Evolutionary conservation across 2,113 vertebrate genomes (phyloP).

Genomic region (Gila orcuttii): DNA sequence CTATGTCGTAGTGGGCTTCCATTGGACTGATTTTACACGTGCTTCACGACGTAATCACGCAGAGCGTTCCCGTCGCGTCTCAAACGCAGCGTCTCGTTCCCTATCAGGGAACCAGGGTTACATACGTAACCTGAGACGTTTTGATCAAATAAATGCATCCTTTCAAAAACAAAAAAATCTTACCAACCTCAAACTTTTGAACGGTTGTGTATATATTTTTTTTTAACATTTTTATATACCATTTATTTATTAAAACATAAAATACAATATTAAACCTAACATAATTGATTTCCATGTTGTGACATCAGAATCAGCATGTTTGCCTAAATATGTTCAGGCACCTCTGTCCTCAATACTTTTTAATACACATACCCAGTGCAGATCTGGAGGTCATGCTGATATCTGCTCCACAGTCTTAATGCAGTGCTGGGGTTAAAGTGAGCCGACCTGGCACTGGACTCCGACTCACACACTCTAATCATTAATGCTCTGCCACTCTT

Average conservation of each 20-base stretch:
- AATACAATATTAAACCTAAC: neutral
- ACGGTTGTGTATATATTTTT: no score
- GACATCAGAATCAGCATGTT: neutral
- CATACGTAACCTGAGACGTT: no score
- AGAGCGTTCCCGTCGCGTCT: no score
- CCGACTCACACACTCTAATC: slow-evolving; percentile 34
- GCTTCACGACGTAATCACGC: no score
- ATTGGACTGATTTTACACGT: no score
- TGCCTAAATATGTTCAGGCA: neutral
- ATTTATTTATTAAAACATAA: no score
- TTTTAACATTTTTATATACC: no score
- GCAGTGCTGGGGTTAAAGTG: neutral
- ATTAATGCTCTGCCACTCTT: slow-evolving; percentile 39
- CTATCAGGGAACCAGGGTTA: no score
- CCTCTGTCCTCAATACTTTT: neutral
- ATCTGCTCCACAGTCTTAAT: neutral
- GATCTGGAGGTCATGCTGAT: slow-evolving; percentile 19
- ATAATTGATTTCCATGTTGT: neutral
- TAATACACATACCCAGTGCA: neutral
- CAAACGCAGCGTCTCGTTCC: no score
- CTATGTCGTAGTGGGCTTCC: no score
- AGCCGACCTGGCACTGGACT: slow-evolving; percentile 24
- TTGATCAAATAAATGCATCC: no score
- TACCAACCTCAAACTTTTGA: neutral
- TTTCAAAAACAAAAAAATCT: neutral